Conservation (phyloP, 2,797 vertebrate species). For the Parauchenoglanis punctatus region DNA sequence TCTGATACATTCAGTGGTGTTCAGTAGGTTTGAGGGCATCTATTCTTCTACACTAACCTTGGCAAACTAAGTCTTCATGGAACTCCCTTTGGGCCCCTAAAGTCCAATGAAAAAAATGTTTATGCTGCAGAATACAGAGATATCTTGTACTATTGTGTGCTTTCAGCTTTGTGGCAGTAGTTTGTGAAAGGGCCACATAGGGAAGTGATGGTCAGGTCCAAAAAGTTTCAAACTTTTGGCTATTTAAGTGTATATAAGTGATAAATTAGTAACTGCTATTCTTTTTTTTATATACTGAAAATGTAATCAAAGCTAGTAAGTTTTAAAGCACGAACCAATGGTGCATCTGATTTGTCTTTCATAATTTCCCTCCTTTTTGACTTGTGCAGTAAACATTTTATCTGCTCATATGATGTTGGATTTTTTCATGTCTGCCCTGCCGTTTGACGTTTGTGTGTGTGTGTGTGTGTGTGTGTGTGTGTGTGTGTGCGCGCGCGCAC, state of each 20-base stretch:
- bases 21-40: background rate
- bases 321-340: background rate
- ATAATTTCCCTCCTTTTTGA: background rate
- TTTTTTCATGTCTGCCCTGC: background rate
- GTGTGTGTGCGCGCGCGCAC: background rate
- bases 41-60: background rate
- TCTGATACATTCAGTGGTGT: background rate
- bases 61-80: background rate
- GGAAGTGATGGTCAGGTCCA: background rate
- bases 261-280: no score
- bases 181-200: background rate
- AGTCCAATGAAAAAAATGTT: background rate
- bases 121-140: no score
- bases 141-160: background rate
- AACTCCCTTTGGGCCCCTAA: background rate
- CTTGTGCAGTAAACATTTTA: background rate
- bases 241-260: background rate
- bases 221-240: background rate
- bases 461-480: background rate
- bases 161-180: background rate
- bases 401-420: background rate
- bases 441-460: background rate
- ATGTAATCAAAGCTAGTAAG: background rate
- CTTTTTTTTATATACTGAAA: background rate
- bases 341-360: background rate